Evolutionary conservation across 2,797 vertebrate genomes (phyloP), one percentile per base, ranked within the genome.

Genomic region (Antrozous pallidus): DNA sequence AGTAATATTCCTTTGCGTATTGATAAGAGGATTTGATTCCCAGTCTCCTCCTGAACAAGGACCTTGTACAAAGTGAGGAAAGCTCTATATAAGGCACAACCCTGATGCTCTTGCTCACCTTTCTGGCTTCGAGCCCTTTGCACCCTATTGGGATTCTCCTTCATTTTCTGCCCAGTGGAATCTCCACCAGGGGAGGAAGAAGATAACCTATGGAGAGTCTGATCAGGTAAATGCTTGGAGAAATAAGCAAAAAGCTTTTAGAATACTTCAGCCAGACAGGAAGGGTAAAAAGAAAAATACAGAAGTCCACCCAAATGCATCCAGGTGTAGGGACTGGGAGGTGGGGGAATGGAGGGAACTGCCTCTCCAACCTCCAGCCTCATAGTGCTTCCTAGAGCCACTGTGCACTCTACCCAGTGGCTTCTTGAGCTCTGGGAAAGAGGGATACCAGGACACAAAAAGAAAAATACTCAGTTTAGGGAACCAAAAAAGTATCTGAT

Each of bases 191-290:
- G 38, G 58, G 84, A 94, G 49, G 54, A 89, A 75, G 80, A 84
- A 86, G 61, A 87, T 51, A 75, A 81, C 89, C 42, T 67, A 73
- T 3, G 31, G 56, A 87, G 69, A 71, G 24, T 58, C 67, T 83
- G 54, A 26, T 70, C 31, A 78, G 75, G 67, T 61, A 95, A 95
- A 93, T 63, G 78, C 56, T 79, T 88, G 31, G 40, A 54, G 49
- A 82, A 77, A 92, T 92, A 84, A 94, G 71, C 36, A 61, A 73
- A 95, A 82, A 49, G 70, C 20, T 79, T 89, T 87, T 73, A 73
- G 70, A 88, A 85, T 49, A 65, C 36, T 6, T 86, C 75, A 69
- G 80, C 36, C 75, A 79, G 28, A 65, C 0, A 93, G 77, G 20
- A 26, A 79, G 90, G 16, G 40, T 70, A 28, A 78, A 78, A 91